Evolutionary conservation across 2,797 vertebrate genomes (phyloP).

Genomic region (Spondyliosoma cantharus): DNA sequence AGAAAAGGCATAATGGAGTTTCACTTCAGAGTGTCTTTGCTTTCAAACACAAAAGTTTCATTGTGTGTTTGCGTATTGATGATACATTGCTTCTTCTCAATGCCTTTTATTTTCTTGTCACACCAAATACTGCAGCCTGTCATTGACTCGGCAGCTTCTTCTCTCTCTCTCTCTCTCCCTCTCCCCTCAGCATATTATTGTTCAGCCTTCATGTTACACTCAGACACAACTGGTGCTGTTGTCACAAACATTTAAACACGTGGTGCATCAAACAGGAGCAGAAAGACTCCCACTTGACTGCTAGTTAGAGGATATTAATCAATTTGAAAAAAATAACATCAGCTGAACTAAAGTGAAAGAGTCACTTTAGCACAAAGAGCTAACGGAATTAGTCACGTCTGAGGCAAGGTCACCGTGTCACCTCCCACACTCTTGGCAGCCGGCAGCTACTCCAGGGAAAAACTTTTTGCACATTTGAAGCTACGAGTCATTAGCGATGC

Average conservation of each 20-base stretch:
- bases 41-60: constrained; percentile 48
- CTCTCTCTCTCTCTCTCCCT: constrained; percentile 1
- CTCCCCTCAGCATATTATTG: constrained; percentile 27
- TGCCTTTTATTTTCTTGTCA: constrained; percentile 60
- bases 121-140: constrained; percentile 43
- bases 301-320: constrained; percentile 33
- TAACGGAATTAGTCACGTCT: constrained; percentile 61
- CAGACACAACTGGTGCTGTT: background rate
- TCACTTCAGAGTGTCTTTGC: constrained; percentile 35
- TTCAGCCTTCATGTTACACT: constrained; percentile 46
- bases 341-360: constrained; percentile 38
- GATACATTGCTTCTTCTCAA: constrained; percentile 28
- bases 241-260: constrained; percentile 32
- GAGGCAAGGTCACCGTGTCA: constrained; percentile 64
- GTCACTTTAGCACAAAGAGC: constrained; percentile 55
- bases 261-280: constrained; percentile 28
- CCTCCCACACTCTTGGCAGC: constrained; percentile 66
- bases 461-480: constrained; percentile 60
- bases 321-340: constrained; percentile 20
- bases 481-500: constrained; percentile 67
- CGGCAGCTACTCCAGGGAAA: constrained; percentile 54
- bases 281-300: constrained; percentile 16
- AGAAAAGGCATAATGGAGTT: constrained; percentile 45
- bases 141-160: constrained; percentile 40
- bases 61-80: constrained; percentile 40